Evolutionary conservation across 2,888 invertebrate species (phyloP).

Genomic region (Carpatolechia fugitivella): DNA sequence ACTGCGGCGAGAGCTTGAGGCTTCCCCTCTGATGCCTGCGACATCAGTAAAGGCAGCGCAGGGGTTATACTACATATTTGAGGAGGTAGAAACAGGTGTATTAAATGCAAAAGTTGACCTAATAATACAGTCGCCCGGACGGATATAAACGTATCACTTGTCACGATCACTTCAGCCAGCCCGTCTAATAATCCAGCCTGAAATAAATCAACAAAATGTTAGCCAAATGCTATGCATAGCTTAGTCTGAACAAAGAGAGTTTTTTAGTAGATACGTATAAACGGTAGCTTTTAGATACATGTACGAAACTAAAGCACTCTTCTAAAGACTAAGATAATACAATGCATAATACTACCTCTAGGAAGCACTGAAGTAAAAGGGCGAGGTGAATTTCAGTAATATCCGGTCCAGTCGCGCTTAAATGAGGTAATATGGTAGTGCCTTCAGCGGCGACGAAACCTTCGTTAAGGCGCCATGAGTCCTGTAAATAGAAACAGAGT

Average conservation of each 20-base stretch:
- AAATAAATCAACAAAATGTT: constrained; percentile 26
- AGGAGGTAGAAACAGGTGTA: constrained; percentile 90
- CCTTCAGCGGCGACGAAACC: constrained; percentile 98
- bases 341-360: constrained; percentile 80
- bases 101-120: constrained; percentile 92
- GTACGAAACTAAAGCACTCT: no score
- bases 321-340: no score
- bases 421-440: constrained; percentile 89
- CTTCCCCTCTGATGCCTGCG: constrained; percentile 87
- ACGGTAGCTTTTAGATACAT: no score
- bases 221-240: no score
- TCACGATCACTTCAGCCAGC: constrained; percentile 93
- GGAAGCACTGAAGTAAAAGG: constrained; percentile 91
- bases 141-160: constrained; percentile 93
- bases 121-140: constrained; percentile 94
- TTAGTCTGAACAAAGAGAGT: no score
- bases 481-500: constrained; percentile 52
- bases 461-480: constrained; percentile 93
- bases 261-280: no score
- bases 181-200: constrained; percentile 91
- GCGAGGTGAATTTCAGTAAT: constrained; percentile 95
- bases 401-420: constrained; percentile 92
- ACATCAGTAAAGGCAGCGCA: constrained; percentile 89
- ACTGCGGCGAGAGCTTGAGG: constrained; percentile 91
- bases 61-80: constrained; percentile 91